Conservation (phyloP, 2,113 vertebrate genomes). For the Ptyas mucosa region DNA sequence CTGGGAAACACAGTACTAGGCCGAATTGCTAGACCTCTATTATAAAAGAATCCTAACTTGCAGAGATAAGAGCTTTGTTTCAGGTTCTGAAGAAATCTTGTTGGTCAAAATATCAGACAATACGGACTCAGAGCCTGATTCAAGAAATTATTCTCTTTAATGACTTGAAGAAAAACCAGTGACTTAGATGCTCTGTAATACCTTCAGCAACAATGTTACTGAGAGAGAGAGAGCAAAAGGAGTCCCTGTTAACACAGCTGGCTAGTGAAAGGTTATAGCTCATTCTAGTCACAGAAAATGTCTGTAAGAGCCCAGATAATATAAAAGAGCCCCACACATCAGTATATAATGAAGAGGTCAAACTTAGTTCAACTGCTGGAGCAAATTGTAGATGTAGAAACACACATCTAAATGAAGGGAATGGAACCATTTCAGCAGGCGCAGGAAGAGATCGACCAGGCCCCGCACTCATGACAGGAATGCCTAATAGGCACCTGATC, state of each 20-base stretch:
- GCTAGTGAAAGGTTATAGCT: background rate
- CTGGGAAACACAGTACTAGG: background rate
- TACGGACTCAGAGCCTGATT: background rate
- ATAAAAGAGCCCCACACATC: background rate
- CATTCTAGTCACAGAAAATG: constrained; percentile 6
- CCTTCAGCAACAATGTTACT: background rate
- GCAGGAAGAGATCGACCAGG: background rate
- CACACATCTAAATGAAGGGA: constrained; percentile 16
- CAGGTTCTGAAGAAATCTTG: background rate
- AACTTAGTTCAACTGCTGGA: background rate
- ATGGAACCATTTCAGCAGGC: background rate
- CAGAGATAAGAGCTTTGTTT: background rate
- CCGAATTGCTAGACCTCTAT: background rate
- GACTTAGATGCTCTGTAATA: background rate
- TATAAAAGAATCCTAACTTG: background rate
- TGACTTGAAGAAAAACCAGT: background rate
- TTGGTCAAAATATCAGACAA: background rate
- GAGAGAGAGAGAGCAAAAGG: background rate
- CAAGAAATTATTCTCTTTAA: background rate
- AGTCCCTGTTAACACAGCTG: background rate
- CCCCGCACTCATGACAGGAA: background rate
- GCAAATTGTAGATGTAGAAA: constrained; percentile 9
- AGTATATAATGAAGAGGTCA: background rate
- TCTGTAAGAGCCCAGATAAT: constrained; percentile 14
- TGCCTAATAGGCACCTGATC: background rate